Base-by-base conservation (phyloP, 1,140 invertebrate species). In the Aphaenogaster rudis region DNA sequence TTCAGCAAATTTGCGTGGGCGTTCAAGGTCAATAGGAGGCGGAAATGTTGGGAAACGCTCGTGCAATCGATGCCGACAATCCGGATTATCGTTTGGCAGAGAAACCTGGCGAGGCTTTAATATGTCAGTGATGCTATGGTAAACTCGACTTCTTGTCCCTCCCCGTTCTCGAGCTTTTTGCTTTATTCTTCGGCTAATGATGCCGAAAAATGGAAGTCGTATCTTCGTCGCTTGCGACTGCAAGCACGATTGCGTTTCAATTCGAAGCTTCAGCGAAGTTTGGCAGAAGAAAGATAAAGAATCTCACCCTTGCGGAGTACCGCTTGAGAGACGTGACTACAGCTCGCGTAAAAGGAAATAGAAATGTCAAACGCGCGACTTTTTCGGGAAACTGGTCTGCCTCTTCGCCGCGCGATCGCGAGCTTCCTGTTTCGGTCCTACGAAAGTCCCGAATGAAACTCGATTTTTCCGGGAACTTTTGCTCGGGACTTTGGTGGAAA, bases 1-100 rank as follows among this genome's bases (percentile, higher is more conserved):
- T 66, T 66, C 17, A 15, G 21, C 48, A 21, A 7, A 57, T 74
- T 84, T 54, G 39, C 64, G 79, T 81, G 50, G 78, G 66, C n/a
- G 2, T 61, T 74, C 54, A 84, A 84, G 80, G 80, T 84, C 80
- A 76, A 74, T 13, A n/a, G 54, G 15, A 50, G 28, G 17, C 80
- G 39, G 79, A 81, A 81, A 57, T 42, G 54, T 3, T 28, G 15
- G 57, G 42, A 8, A 52, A 66, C 33, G 3, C 66, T 69, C 54
- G 17, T 71, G 69, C 42, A 76, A 76, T 84, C 80, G 69, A 84
- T 84, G 54, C 28, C 57, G 80, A 28, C 79, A 71, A 81, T 81
- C 52, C 79, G 52, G 80, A 84, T 84, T 74, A 84, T 63, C 80
- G 33, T 84, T 74, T 76, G 54, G 69, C 54, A 36, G n/a, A 74